phyloP scores from a whole-genome alignment of 2,113 vertebrate species.

The Camelus dromedarius region DNA sequence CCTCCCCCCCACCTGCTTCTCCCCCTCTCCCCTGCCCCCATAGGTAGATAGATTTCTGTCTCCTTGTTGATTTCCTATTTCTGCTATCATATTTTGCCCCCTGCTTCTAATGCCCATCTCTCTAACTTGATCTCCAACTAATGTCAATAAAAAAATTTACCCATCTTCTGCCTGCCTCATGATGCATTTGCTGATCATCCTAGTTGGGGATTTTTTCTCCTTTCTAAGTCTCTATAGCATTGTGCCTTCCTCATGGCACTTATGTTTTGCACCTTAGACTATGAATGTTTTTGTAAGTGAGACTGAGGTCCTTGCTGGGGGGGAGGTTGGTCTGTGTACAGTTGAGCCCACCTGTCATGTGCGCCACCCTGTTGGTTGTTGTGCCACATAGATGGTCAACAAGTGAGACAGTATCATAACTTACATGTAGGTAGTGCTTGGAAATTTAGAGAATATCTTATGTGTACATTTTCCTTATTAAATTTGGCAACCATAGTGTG shows the following conservation, averaged over 20 bases:
- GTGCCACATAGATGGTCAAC: background rate
- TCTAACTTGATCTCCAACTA: background rate
- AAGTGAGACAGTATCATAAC: background rate
- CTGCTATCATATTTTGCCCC: background rate
- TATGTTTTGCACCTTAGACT: background rate
- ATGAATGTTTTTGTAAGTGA: background rate
- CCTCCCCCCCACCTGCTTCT: background rate
- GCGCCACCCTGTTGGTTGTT: background rate
- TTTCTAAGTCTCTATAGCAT: background rate
- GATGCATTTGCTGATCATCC: background rate
- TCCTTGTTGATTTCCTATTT: background rate
- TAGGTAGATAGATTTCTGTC: background rate
- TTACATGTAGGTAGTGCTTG: background rate
- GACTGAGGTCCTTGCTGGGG: background rate
- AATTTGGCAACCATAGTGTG: background rate
- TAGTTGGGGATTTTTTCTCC: background rate
- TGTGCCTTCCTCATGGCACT: background rate
- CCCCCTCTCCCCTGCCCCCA: background rate
- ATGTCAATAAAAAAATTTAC: background rate
- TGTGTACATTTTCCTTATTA: background rate
- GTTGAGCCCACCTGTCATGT: background rate
- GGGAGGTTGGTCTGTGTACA: fast-evolving
- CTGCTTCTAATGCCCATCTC: background rate
- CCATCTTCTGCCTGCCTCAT: background rate
- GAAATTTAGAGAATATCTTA: background rate